Evolutionary conservation across 2,113 vertebrate genomes (phyloP), one percentile per base, ranked within the genome.

Genomic region (Gorsachius goisagi): DNA sequence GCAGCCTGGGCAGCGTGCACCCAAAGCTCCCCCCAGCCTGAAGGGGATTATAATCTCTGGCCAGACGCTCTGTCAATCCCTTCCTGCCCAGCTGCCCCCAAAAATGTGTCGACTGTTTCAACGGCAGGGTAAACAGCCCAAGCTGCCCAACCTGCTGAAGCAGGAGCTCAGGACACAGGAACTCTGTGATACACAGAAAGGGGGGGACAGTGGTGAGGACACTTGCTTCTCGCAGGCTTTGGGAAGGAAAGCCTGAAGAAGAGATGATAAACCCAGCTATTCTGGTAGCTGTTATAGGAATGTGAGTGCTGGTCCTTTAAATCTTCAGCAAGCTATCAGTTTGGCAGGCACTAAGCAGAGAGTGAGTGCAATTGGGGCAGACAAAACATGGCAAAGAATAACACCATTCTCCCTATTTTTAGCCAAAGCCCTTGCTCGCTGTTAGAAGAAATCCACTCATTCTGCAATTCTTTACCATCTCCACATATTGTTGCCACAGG

Each of bases 351-450:
- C 45, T 76, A 90, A 72, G 66, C 50, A 88, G 26, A 86, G 35
- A 66, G 24, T 39, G 82, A 44, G 71, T 49, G 66, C 89, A 97
- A 88, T 0, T 93, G 95, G 96, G 96, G 87, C 84, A 97, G 89
- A 75, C 10, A 8, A 96, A 96, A 94, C 78, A 91, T 1, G 15
- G 82, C 88, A 95, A 89, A 84, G 94, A 85, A 79, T 58, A 92
- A 94, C 77, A 52, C 62, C 32, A 32, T 72, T 89, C 67, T 87
- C 59, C 85, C 69, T 94, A 95, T 93, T 97, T 97, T 95, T 95
- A 96, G 81, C 74, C 81, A 89, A 90, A 93, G 47, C 56, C 30
- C 56, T 72, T 47, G n/a, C 56, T 91, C 4, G 2, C 55, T 83
- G 28, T 39, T 91, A 47, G 16, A 91, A 92, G 66, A 95, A 96